Base-by-base conservation (phyloP, 2,797 vertebrate genomes). In the Ammospiza maritima region DNA sequence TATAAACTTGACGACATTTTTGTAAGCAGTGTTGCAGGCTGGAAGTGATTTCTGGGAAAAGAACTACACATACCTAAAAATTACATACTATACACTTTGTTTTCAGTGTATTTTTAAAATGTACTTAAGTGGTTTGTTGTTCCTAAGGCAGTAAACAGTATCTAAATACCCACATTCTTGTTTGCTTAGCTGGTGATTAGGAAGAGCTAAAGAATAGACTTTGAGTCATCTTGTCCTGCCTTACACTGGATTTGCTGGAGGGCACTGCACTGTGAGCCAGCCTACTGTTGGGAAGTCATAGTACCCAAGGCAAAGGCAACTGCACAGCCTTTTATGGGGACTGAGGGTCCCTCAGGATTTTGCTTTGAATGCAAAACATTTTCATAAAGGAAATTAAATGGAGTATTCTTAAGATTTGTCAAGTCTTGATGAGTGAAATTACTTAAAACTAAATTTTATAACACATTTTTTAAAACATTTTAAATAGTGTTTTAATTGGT, bases 401-500 rank as follows among this genome's bases (percentile, higher is more conserved):
- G 96, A 97, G 81, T 75, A 36, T 54, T 96, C 89, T 95, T 95
- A 85, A 96, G 54, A 96, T 96, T 95, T 97, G 64, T 96, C 94
- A 97, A 96, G 51, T 75, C 89, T 93, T 96, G 93, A 96, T 97
- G 95, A 96, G 89, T 90, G 85, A 96, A 97, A 95, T 79, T 90
- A 40, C 84, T 97, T 97, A 96, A 97, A 97, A 94, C 88, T 94
- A 94, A 92, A 86, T 96, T 93, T 92, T 91, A 84, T 69, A 80
- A 84, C 4, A 10, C 29, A 22, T 89, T 97, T 97, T 97, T 79
- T 96, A 94, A 95, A 89, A 50, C 75, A 51, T 95, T 96, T 97
- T 95, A 97, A 97, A 88, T 92, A 97, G 96, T 84, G 84, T 96
- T 97, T 97, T 97, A 97, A 97, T 97, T 72, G 84, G 70, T 88